Evolutionary conservation across 2,888 invertebrate species (phyloP), one percentile per base, ranked within the genome.

Genomic region (Hemicrepidius hirtus): DNA sequence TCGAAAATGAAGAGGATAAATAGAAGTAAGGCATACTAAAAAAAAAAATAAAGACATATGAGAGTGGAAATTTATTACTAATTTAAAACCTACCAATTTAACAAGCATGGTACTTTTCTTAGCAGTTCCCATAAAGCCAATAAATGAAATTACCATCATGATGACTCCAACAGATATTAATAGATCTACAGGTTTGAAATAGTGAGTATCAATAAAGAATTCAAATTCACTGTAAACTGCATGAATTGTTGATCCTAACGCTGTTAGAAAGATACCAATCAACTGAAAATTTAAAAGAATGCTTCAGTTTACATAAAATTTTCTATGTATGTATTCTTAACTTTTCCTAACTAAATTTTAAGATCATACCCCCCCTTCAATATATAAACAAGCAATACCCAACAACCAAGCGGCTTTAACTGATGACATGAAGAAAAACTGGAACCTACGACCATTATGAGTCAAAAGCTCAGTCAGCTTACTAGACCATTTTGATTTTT

Each of bases 161-260:
- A 50, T 9, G 13, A 28, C 50, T 12, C 50, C 50, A 24, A 50
- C 21, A 2, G 21, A 6, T 24, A 50, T 50, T 1, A 50, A 50
- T 4, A 50, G 21, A 6, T 1, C 24, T 28, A 50, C 50, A n/a
- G 50, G 50, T 6, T 13, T 21, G 13, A 50, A 4, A 28, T 24
- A 24, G 3, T n/a, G 6, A 1, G 50, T 24, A 2, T 50, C 50
- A 13, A 50, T 50, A 12, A 50, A 50, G 6, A 12, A 1, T 50
- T 50, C 50, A 50, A 50, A 50, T 21, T 50, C 50, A 12, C n/a
- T 50, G 50, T 50, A 50, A 12, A 28, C 28, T 13, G 50, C 28
- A 28, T 50, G 50, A 12, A 50, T 20, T n/a, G 13, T 12, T 12
- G 50, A 21, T 20, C 24, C 50, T n/a, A 50, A n/a, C 3, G 50